Base-by-base conservation (phyloP, 2,797 vertebrate species). In the Erethizon dorsatum region DNA sequence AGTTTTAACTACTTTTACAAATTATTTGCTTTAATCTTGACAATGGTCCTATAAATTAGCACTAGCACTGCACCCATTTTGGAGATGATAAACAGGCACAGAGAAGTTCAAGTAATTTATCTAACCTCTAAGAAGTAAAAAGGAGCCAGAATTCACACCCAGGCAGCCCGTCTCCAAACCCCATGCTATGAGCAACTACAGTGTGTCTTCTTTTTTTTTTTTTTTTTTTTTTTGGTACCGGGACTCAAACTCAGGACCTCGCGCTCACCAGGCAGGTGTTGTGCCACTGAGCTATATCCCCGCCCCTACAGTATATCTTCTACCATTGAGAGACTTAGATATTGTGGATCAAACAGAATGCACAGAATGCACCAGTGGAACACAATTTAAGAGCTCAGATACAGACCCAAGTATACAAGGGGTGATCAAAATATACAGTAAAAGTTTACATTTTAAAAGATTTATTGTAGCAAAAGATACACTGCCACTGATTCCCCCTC, bases 1-100 rank as follows among this genome's bases (percentile, higher is more conserved):
- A 71, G 41, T 56, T 93, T 91, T 86, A 93, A 88, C 73, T 65
- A 82, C 17, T 79, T 85, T 47, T 65, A 75, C 47, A 31, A 97
- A 92, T 82, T 84, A 71, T 50, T 71, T 88, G 56, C 65, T 80
- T 96, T 75, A 83, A 96, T 91, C 56, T 79, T 88, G 86, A 89
- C 4, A 31, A 24, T n/a, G 10, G 20, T 85, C 67, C 59, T 47
- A 71, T 20, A 88, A 79, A 78, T 24, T 59, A n/a, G 54, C 59
- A 92, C 54, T 26, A 92, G 18, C 45, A 59, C 54, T 47, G 82
- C 12, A 15, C 24, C 52, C n/a, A 59, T 83, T 94, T 93, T 82
- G 61, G 65, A 92, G 59, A 73, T 73, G 41, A 88, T 37, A 63
- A 93, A 84, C 20, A 92, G 65, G 50, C 47, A 95, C 47, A 73